A percentile compares a stretch with the other conserved stretches of the same genome.
Evolutionary conservation across 1,140 invertebrate genomes (phyloP).

Genomic region (Berghia stephanieae): DNA sequence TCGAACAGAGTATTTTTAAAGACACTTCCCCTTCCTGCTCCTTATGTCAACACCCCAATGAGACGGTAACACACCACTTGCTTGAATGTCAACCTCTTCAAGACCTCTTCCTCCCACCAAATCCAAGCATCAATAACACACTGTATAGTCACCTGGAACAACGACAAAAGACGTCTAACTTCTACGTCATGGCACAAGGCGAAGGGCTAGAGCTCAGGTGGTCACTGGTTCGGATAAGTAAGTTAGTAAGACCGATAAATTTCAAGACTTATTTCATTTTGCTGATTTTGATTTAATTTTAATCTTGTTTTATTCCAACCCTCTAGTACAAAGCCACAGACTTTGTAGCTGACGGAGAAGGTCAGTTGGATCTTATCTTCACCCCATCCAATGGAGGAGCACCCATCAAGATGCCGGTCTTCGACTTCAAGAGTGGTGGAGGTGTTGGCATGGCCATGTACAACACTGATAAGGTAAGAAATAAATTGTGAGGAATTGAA

Average conservation of each 20-base stretch:
- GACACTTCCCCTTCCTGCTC: no score
- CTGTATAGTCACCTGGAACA: no score
- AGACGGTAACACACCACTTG: no score
- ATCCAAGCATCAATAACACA: no score
- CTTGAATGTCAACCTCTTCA: no score
- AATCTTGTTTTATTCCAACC: slow-evolving; percentile 14
- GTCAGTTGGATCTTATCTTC: slow-evolving; percentile 87
- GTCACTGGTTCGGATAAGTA: neutral
- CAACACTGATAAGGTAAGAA: slow-evolving; percentile 87
- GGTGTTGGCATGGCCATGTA: slow-evolving; percentile 95
- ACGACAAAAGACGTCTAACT: no score
- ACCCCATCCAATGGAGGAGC: slow-evolving; percentile 72
- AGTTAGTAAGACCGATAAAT: neutral
- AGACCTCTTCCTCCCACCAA: no score
- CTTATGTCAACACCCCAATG: no score
- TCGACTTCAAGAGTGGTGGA: slow-evolving; percentile 84
- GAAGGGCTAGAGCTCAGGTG: no score
- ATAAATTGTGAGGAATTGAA: no score
- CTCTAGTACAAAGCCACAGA: slow-evolving; percentile 93
- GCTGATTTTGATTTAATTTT: neutral
- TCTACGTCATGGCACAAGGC: no score
- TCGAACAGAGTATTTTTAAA: no score
- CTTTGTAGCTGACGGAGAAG: slow-evolving; percentile 86
- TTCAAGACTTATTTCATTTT: neutral
- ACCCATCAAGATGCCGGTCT: slow-evolving; percentile 69